Evolutionary conservation across 2,797 vertebrate species (phyloP).

Genomic region (Tragopan temminckii): DNA sequence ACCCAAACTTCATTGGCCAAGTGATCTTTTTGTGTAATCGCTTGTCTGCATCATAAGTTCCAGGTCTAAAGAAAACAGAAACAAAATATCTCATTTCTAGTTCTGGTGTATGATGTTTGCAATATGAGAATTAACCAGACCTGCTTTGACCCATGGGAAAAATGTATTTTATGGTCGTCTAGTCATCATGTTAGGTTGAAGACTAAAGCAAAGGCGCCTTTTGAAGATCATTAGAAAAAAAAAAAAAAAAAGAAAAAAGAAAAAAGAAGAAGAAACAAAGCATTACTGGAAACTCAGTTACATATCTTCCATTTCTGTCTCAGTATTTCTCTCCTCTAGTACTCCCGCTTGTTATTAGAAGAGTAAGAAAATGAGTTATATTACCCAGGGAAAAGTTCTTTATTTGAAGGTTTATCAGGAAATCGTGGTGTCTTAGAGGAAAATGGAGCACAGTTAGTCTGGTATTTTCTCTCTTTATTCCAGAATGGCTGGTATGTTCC

Average conservation of each 20-base stretch:
- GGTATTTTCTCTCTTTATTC: constrained; percentile 29
- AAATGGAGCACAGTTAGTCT: constrained; percentile 80
- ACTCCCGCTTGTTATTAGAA: not conserved
- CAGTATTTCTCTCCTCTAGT: not conserved
- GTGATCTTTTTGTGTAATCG: constrained; percentile 76
- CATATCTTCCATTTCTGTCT: not conserved
- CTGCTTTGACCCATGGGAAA: not conserved
- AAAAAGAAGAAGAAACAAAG: not conserved
- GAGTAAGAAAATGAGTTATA: not conserved
- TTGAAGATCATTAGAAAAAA: not conserved
- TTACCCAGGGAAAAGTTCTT: constrained; percentile 81
- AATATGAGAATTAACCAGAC: not conserved
- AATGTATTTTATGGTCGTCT: not conserved
- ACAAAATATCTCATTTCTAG: not conserved
- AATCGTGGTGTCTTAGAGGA: constrained; percentile 77
- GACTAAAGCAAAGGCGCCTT: not conserved
- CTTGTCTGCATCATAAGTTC: constrained; percentile 76
- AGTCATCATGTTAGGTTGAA: not conserved
- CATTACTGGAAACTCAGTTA: not conserved
- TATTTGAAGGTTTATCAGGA: not conserved
- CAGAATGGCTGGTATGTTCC: constrained; percentile 80
- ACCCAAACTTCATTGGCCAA: constrained; percentile 91
- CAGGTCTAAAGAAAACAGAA: constrained; percentile 82
- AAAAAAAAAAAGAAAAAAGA: no score
- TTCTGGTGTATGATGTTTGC: not conserved